These are phyloP conservation scores for Exocentrus adspersus DNA, from an alignment of 2,888 invertebrate genomes.

Conservation along the genomic window DNA sequence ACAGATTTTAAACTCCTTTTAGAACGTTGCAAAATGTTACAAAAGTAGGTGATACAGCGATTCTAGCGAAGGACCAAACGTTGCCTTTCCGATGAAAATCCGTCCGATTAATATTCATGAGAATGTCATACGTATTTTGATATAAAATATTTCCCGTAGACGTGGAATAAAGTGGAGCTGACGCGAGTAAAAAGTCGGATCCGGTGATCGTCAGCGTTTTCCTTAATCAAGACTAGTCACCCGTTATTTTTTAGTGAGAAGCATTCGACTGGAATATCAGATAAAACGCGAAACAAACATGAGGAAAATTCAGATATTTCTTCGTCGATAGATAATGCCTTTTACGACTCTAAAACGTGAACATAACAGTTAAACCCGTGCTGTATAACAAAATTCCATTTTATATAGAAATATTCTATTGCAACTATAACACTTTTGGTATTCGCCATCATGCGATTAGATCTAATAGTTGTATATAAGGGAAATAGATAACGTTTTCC, in stretches of 20 bases:
- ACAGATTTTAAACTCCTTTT: too few species aligned
- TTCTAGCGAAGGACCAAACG: not conserved
- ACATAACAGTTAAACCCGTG: too few species aligned
- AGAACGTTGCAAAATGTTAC: too few species aligned
- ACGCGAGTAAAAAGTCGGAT: conserved; percentile 23
- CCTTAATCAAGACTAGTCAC: conserved; percentile 36
- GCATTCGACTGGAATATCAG: conserved; percentile 50
- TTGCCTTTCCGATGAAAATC: conserved; percentile 4
- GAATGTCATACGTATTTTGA: conserved; percentile 15
- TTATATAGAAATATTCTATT: too few species aligned
- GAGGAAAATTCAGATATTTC: conserved; percentile 33
- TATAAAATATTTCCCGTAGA: conserved; percentile 17
- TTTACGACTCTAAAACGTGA: not conserved
- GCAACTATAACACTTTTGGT: too few species aligned
- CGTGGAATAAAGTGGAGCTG: conserved; percentile 17
- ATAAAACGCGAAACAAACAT: conserved; percentile 51
- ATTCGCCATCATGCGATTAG: too few species aligned
- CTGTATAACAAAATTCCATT: too few species aligned
- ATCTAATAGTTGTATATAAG: conserved; percentile 7
- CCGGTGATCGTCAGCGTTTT: conserved; percentile 33
- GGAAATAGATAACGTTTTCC: conserved; percentile 2
- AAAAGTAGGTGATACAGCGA: too few species aligned
- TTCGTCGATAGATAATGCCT: conserved; percentile 1
- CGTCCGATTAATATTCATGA: conserved; percentile 26
- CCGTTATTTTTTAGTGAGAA: conserved; percentile 46